Conservation (phyloP, 2,888 invertebrate genomes). For the Microctonus aethiopoides region DNA sequence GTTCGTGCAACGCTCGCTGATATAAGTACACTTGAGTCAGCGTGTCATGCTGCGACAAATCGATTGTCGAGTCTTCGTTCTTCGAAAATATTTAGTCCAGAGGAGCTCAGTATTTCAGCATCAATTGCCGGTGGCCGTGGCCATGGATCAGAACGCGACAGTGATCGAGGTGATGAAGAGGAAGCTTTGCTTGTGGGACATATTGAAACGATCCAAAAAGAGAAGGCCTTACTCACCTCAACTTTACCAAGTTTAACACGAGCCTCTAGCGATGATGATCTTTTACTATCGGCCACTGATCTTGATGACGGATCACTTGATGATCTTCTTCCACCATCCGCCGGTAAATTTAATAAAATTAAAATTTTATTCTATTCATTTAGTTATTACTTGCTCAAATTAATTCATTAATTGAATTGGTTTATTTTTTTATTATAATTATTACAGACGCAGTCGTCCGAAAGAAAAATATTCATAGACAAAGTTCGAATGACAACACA, state of each 20-base stretch:
- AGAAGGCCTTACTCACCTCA: conserved; percentile 83
- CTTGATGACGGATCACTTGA: conserved; percentile 79
- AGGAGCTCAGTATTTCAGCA: conserved; percentile 67
- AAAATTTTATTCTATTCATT: neutral
- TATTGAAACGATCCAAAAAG: conserved; percentile 84
- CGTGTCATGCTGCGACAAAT: conserved; percentile 85
- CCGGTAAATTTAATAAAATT: conserved; percentile 49
- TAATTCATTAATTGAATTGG: conserved; percentile 6
- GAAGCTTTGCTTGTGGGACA: conserved; percentile 81
- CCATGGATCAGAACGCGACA: conserved; percentile 56
- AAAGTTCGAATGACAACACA: conserved; percentile 63
- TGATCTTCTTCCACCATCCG: conserved; percentile 65
- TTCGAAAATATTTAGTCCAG: conserved; percentile 77
- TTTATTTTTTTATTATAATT: conserved; percentile 26
- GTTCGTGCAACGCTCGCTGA: conserved; percentile 88
- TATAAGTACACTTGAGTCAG: conserved; percentile 89
- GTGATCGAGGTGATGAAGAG: conserved; percentile 73
- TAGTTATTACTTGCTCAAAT: no score
- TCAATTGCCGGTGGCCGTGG: conserved; percentile 53
- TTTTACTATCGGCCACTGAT: conserved; percentile 79
- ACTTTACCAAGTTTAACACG: conserved; percentile 84
- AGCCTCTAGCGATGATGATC: conserved; percentile 89
- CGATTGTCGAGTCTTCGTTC: conserved; percentile 82
- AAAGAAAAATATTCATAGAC: conserved; percentile 63
- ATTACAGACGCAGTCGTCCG: conserved; percentile 60